These are phyloP conservation scores for Sepioteuthis lessoniana DNA, from an alignment of 2,888 invertebrate species.

Conservation along the genomic window DNA sequence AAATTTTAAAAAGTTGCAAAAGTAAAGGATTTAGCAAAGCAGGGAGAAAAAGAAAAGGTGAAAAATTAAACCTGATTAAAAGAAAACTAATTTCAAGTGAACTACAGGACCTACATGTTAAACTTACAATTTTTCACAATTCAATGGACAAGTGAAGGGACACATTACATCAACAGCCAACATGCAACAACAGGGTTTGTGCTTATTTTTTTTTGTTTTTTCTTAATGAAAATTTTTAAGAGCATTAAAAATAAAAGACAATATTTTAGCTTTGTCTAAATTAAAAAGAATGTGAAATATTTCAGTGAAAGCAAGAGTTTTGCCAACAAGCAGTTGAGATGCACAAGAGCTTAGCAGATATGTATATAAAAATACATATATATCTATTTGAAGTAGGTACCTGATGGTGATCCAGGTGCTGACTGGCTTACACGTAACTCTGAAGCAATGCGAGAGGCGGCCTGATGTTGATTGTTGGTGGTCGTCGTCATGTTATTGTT, in stretches of 20 bases:
- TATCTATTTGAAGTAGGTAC: conserved; percentile 51
- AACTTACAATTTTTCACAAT: background rate
- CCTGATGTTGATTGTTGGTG: conserved; percentile 45
- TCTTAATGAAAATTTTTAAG: background rate
- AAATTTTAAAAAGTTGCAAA: background rate
- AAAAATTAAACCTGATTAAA: background rate
- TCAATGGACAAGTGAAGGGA: background rate
- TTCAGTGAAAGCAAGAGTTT: background rate
- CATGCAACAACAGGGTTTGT: background rate
- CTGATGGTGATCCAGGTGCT: conserved; percentile 80
- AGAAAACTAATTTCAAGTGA: background rate
- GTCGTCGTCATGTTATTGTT: background rate
- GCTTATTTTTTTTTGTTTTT: background rate
- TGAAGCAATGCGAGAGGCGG: conserved; percentile 56
- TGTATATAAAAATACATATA: background rate
- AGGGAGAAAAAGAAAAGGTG: background rate
- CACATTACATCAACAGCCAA: conserved; percentile 14
- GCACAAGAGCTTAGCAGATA: background rate
- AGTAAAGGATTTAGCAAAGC: conserved; percentile 15
- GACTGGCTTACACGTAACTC: conserved; percentile 78
- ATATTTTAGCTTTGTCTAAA: background rate
- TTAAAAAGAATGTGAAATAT: background rate
- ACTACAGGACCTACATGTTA: background rate
- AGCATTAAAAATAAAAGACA: background rate
- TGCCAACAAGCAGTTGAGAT: background rate